These are phyloP conservation scores for Bradypodion ventrale DNA, from an alignment of 2,797 vertebrate genomes.

Conservation along the genomic window DNA sequence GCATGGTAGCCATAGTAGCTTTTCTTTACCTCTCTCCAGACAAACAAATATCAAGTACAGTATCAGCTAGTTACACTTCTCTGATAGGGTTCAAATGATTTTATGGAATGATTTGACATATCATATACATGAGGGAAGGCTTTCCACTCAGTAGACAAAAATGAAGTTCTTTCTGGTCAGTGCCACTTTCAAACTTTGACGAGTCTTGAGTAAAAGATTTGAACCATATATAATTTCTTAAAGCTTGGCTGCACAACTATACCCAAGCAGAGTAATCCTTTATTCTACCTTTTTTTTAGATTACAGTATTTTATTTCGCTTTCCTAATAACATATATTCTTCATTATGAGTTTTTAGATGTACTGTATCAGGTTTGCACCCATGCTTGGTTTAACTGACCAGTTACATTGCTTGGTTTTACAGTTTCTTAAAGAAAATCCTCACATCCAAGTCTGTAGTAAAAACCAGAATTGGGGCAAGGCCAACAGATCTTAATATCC, in stretches of 20 bases:
- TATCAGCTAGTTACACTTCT: background rate
- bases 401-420: background rate
- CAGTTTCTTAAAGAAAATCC: background rate
- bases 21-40: background rate
- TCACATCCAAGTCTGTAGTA: background rate
- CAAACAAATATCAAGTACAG: background rate
- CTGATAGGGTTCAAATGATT: background rate
- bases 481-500: background rate
- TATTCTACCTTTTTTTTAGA: background rate
- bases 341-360: background rate
- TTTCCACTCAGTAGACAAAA: background rate
- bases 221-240: background rate
- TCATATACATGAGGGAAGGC: background rate
- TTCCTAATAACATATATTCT: background rate
- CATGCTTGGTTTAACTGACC: background rate
- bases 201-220: background rate
- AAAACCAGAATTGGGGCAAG: background rate
- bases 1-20: background rate
- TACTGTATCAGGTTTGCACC: background rate
- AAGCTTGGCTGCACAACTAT: background rate
- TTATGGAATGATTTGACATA: background rate
- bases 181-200: background rate
- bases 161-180: background rate
- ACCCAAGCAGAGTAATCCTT: background rate
- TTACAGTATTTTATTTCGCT: background rate